A percentile compares a stretch with the other conserved stretches of the same genome.
These are phyloP conservation scores for Acanthosoma haemorrhoidale DNA, from an alignment of 2,888 invertebrate species.

Conservation along the genomic window DNA sequence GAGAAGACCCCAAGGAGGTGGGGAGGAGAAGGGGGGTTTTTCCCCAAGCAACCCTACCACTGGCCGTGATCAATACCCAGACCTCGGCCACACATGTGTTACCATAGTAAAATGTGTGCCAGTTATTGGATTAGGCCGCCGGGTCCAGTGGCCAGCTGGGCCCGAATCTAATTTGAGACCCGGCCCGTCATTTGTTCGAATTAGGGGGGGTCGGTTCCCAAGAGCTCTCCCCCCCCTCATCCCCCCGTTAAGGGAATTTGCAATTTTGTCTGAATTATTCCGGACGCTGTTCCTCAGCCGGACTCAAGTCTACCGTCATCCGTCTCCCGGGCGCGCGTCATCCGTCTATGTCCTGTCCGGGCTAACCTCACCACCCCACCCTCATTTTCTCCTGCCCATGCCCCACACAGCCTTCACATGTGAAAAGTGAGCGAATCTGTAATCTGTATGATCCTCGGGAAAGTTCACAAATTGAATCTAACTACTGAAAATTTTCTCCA, in stretches of 20 bases:
- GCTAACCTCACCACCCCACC: neutral
- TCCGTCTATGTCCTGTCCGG: neutral
- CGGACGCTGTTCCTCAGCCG: neutral
- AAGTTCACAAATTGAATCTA: too few species aligned
- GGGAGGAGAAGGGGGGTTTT: neutral
- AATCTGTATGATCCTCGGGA: too few species aligned
- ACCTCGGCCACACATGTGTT: conserved; percentile 39
- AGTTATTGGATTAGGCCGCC: conserved; percentile 42
- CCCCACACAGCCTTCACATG: too few species aligned
- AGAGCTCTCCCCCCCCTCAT: too few species aligned
- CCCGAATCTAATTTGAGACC: conserved; percentile 43
- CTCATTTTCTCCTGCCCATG: too few species aligned
- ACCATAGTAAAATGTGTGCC: conserved; percentile 42
- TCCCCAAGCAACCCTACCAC: neutral
- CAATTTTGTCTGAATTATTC: conserved; percentile 42
- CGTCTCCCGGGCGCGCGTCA: neutral
- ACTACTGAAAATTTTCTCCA: too few species aligned
- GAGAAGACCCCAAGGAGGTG: neutral
- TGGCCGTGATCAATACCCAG: neutral
- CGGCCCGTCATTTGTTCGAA: conserved; percentile 42
- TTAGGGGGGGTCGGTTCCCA: conserved; percentile 34
- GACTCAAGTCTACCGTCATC: conserved; percentile 14
- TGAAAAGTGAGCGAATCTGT: too few species aligned
- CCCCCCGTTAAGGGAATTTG: conserved; percentile 39
- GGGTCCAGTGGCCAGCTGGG: conserved; percentile 48